phyloP scores from a whole-genome alignment of 92 coral and sea anemone genomes.

The Muricea muricata region DNA sequence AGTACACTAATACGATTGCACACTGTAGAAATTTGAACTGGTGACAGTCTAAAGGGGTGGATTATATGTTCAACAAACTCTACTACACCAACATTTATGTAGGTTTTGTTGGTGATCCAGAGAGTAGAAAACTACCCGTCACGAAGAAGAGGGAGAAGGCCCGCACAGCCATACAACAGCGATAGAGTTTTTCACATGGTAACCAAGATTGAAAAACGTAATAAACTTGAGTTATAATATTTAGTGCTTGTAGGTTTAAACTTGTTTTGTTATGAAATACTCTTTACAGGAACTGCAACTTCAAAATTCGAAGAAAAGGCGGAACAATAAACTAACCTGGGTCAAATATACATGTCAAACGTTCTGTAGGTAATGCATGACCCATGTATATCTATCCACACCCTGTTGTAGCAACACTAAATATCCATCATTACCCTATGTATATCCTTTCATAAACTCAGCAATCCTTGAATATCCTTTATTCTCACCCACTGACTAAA shows the following conservation, averaged over 20 bases:
- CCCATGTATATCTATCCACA: background rate
- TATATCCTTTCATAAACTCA: background rate
- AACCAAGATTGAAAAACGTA: no score
- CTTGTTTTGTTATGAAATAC: no score
- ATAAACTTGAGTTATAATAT: no score
- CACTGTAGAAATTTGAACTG: no score
- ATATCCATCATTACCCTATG: background rate
- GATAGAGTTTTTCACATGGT: constrained; percentile 89
- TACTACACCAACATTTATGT: background rate
- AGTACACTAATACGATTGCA: no score
- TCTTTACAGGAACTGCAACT: constrained; percentile 78
- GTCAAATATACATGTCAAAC: constrained; percentile 74
- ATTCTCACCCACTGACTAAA: no score
- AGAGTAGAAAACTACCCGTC: constrained; percentile 48
- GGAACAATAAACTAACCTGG: constrained; percentile 80
- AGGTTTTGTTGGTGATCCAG: constrained; percentile 68
- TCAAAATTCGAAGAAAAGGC: constrained; percentile 64
- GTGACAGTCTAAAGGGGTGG: no score
- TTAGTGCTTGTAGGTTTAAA: no score
- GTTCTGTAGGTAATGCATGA: constrained; percentile 84
- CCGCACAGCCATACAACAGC: constrained; percentile 49
- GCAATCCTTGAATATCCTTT: background rate
- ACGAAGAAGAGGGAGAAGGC: constrained; percentile 67
- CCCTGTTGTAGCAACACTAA: no score
- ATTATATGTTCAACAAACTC: no score